Conservation (phyloP, 2,888 invertebrate genomes). For the Agapostemon virescens region DNA sequence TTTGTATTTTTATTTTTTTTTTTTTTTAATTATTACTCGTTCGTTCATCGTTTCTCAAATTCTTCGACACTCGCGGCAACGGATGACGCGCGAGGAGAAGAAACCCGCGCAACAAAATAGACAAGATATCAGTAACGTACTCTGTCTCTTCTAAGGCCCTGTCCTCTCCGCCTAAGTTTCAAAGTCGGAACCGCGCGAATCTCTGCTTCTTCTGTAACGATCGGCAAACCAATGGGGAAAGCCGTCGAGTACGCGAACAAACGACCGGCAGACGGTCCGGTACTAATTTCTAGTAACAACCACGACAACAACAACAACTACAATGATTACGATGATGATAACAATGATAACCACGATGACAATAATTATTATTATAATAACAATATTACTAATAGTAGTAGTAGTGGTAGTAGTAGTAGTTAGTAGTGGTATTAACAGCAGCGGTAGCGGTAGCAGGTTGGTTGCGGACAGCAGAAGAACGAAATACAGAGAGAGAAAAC, state of each 20-base stretch:
- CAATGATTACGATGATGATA: neutral
- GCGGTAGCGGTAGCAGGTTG: constrained; percentile 3
- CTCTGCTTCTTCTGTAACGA: neutral
- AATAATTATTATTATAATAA: no score
- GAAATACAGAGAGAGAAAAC: neutral
- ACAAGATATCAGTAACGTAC: no score
- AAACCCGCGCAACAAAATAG: neutral
- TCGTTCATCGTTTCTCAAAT: no score
- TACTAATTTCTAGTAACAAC: neutral
- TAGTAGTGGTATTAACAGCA: neutral
- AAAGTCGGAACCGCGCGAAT: neutral
- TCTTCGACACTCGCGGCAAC: neutral
- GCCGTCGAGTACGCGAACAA: no score
- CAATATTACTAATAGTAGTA: neutral
- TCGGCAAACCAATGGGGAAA: neutral
- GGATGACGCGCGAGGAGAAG: no score
- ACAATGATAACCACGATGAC: no score
- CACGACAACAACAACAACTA: neutral
- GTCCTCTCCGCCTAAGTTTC: neutral
- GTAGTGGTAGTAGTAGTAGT: neutral
- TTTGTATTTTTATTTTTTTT: no score
- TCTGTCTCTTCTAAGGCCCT: neutral
- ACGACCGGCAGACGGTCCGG: neutral
- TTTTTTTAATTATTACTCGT: no score
- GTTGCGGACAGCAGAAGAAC: neutral